Evolutionary conservation across 2,797 vertebrate genomes (phyloP).

Genomic region (Sebastes trivittatus): DNA sequence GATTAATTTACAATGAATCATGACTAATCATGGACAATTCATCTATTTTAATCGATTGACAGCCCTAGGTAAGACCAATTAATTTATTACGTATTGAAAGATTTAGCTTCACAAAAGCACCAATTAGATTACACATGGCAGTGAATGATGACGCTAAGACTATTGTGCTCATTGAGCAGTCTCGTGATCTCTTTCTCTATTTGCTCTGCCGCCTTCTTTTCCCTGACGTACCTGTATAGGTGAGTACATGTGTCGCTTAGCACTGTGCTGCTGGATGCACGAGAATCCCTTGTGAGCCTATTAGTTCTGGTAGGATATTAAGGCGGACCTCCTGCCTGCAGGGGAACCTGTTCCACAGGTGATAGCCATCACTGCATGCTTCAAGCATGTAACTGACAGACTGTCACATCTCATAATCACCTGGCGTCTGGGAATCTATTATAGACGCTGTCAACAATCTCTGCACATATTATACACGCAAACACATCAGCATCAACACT

Average conservation of each 20-base stretch:
- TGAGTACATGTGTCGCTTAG: neutral
- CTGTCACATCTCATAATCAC: slow-evolving; percentile 12
- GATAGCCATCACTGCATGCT: slow-evolving; percentile 4
- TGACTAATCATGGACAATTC: too few relatives aligned
- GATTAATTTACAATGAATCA: too few relatives aligned
- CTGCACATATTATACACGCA: neutral
- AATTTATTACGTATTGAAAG: neutral
- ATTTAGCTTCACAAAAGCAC: neutral
- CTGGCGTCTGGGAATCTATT: neutral
- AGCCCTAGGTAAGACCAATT: neutral
- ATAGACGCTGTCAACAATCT: neutral
- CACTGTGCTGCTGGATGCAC: neutral
- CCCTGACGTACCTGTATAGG: neutral
- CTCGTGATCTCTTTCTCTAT: neutral
- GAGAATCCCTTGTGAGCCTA: neutral
- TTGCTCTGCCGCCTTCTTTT: neutral
- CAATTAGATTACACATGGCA: neutral
- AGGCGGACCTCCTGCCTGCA: neutral
- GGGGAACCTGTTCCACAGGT: slow-evolving; percentile 35
- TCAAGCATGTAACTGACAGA: neutral
- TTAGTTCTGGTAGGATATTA: neutral
- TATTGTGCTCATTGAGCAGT: neutral
- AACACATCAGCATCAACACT: neutral
- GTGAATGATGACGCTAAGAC: neutral
- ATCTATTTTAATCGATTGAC: too few relatives aligned